Evolutionary conservation across 2,888 invertebrate genomes (phyloP), one percentile per base, ranked within the genome.

Genomic region (Dioctria rufipes): DNA sequence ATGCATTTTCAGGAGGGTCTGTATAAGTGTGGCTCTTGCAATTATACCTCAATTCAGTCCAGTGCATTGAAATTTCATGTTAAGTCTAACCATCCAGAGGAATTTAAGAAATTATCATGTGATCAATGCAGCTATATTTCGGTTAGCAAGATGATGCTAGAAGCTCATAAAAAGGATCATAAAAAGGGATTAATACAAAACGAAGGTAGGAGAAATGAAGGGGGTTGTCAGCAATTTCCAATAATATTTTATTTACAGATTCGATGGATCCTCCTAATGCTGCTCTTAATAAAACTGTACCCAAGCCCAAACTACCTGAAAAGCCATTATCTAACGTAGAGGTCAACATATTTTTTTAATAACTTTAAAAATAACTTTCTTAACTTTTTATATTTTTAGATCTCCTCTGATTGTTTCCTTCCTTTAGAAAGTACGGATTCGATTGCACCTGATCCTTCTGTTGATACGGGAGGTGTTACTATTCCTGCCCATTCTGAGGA

Each of bases 1-100:
- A 4, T n/a, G 58, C n/a, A 2, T 63, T 83, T 83, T 5, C 67
- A 87, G 86, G 83, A 87, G 85, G 89, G 86, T 85, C 91, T 91
- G 3, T 92, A 94, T 85, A 92, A 92, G 82, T 95, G 95, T 86
- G 91, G 91, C 4, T 91, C 92, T 84, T 94, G 94, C 86, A 88
- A 91, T 6, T 94, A 94, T 86, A 90, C 91, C 1, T 92, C 93
- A 58, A 94, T 95, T 83, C 93, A 94, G 87, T 92, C 93, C 67
- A 91, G 91, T 83, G 92, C 93, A 5, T 92, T 93, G 82, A 95
- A 94, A 87, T 89, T 89, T 83, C 93, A 93, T 86, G 87, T 92
- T 82, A 89, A 89, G 61, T 89, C 88, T 42, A 91, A 91, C 83
- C 92, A 92, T 88, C 91, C 91, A 0, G 90, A 87, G 25, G 86